Percentiles rank a stretch among this genome's conserved stretches.
phyloP scores from a whole-genome alignment of 2,113 vertebrate species.

The Lophius piscatorius region DNA sequence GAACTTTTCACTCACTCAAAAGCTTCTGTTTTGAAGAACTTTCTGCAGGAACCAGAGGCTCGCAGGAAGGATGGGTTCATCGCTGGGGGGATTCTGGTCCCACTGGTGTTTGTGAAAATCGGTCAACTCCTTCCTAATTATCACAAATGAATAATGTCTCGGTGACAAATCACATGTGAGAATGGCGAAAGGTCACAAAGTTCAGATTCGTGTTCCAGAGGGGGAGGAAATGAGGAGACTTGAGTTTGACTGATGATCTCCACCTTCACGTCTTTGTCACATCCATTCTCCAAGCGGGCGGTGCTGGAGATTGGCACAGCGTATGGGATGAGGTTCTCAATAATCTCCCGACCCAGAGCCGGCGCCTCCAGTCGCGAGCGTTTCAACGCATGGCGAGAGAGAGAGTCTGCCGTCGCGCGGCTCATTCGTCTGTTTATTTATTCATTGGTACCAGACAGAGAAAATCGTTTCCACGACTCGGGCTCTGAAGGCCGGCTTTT shows the following conservation, averaged over 20 bases:
- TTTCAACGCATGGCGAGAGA: constrained; percentile 29
- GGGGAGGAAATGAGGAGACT: constrained; percentile 22
- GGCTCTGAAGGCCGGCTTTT: constrained; percentile 62
- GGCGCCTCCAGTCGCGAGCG: constrained; percentile 30
- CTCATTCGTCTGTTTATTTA: constrained; percentile 76
- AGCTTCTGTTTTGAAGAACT: too few relatives aligned
- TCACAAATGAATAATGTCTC: constrained; percentile 32
- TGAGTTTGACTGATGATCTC: constrained; percentile 39
- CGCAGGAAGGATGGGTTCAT: constrained; percentile 14
- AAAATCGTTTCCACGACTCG: constrained; percentile 64
- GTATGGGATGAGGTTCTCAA: constrained; percentile 33
- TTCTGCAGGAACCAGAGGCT: constrained; percentile 25
- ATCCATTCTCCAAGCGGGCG: neutral
- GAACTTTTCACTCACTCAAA: too few relatives aligned
- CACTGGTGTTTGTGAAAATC: constrained; percentile 34
- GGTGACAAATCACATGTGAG: constrained; percentile 42
- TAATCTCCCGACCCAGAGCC: constrained; percentile 48
- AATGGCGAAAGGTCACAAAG: constrained; percentile 46
- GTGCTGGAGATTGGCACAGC: constrained; percentile 36
- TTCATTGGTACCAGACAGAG: constrained; percentile 72
- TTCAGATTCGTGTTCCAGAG: constrained; percentile 34
- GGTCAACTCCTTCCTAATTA: constrained; percentile 49
- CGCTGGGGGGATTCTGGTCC: constrained; percentile 7
- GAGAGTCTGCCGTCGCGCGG: constrained; percentile 45
- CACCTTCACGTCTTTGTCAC: constrained; percentile 11